phyloP scores from a whole-genome alignment of 1,140 invertebrate genomes.

The Tyrophagus putrescentiae region DNA sequence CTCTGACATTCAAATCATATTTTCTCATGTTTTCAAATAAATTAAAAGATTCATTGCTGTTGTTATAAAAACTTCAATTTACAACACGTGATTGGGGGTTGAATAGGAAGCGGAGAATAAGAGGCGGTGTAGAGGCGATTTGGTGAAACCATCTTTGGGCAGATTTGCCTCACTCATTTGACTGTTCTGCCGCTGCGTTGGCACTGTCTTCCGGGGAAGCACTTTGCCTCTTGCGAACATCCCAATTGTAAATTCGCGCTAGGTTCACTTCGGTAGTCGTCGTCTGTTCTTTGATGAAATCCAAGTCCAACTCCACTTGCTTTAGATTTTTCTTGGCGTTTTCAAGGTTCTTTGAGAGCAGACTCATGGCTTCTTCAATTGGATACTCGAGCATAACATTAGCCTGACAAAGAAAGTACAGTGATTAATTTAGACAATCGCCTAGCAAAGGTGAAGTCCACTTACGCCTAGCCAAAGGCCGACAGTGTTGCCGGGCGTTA shows the following conservation, averaged over 20 bases:
- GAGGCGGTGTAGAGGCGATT: no score
- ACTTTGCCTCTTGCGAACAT: slow-evolving; percentile 75
- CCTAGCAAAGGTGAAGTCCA: slow-evolving; percentile 23
- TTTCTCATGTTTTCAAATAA: neutral
- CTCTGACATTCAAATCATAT: no score
- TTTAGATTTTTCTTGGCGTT: slow-evolving; percentile 66
- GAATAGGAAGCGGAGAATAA: no score
- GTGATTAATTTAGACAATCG: neutral
- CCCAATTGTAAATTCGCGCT: slow-evolving; percentile 90
- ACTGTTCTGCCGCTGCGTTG: neutral
- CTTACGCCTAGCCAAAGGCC: slow-evolving; percentile 84
- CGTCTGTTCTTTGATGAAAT: slow-evolving; percentile 82
- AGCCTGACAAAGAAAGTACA: slow-evolving; percentile 40
- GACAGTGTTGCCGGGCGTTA: slow-evolving; percentile 79
- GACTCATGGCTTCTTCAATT: slow-evolving; percentile 70
- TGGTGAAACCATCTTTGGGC: no score
- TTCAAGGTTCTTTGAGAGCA: slow-evolving; percentile 73
- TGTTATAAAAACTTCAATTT: neutral
- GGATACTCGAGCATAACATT: slow-evolving; percentile 98
- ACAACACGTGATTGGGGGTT: no score
- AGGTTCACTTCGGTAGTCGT: slow-evolving; percentile 91
- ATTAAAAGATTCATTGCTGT: neutral
- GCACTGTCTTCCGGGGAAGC: no score
- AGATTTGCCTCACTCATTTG: neutral
- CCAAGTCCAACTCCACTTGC: slow-evolving; percentile 76